Conservation (phyloP, 2,797 vertebrate species). For the Sebastes matsubarae region DNA sequence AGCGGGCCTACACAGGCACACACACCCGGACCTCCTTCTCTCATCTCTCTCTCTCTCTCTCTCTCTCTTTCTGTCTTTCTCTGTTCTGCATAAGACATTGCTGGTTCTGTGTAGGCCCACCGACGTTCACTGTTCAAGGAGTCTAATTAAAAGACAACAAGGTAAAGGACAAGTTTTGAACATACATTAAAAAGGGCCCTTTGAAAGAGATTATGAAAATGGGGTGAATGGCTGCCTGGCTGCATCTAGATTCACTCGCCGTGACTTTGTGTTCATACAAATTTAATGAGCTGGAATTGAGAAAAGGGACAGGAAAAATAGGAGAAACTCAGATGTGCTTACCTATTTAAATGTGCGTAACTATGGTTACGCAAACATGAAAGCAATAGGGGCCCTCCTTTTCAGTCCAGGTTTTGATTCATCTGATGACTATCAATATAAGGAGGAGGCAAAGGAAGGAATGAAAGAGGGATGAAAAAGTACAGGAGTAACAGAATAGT, state of each 20-base stretch:
- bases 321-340: constrained; percentile 73
- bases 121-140: constrained; percentile 49
- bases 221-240: constrained; percentile 51
- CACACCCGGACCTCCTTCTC: background rate
- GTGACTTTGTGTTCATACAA: constrained; percentile 72
- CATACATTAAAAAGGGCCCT: constrained; percentile 49
- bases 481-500: constrained; percentile 7
- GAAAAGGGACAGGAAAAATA: constrained; percentile 58
- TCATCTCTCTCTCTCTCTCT: background rate
- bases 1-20: background rate
- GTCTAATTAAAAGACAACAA: constrained; percentile 60
- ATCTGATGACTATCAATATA: constrained; percentile 66
- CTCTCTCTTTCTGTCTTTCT: background rate
- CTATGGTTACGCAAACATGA: constrained; percentile 85
- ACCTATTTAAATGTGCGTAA: constrained; percentile 81
- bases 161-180: constrained; percentile 60
- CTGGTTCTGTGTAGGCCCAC: constrained; percentile 8
- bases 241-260: constrained; percentile 54
- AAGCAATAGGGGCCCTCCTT: constrained; percentile 72
- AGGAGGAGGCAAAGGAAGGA: constrained; percentile 53
- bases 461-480: constrained; percentile 6
- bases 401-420: constrained; percentile 74
- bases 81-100: background rate
- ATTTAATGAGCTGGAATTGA: constrained; percentile 81
- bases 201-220: constrained; percentile 61